Base-by-base conservation (phyloP, 2,797 vertebrate species). In the Toxotes lorentzi region DNA sequence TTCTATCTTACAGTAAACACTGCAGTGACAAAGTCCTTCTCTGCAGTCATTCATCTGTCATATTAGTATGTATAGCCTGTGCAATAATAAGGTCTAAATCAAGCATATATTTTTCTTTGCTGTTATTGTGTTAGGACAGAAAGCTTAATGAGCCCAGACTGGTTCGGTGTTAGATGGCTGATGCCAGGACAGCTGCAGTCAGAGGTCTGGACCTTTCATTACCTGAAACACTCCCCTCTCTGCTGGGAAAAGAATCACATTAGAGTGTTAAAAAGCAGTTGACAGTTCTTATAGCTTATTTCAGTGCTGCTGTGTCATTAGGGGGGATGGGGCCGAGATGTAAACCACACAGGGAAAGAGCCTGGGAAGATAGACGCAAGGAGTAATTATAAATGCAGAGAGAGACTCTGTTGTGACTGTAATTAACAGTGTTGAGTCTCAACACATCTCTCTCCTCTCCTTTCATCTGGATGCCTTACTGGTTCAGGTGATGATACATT, bases 311-410 rank as follows among this genome's bases (percentile, higher is more conserved):
- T 74, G 79, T 91, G 81, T 89, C 73, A 90, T 92, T 90, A 85
- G 72, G 48, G 58, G 79, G 62, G 63, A 62, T 7, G 79, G 75
- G 40, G 56, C 65, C 38, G 62, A 64, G 81, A 70, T 68, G 78
- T 59, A 62, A 89, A 82, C 79, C 76, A 71, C 81, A 82, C 72
- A 73, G 81, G 76, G 77, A 65, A 78, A 40, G 68, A 86, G 50
- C 71, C 67, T 76, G 74, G 67, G 80, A 77, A 80, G 78, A 75
- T 68, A 77, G 72, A 84, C 35, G 21, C 17, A 62, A 50, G 76
- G 85, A 73, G 78, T 87, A 81, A 91, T 91, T 92, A 92, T 73
- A 83, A 85, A 88, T 81, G 79, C 76, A 85, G 68, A 79, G 79
- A 73, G 59, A 17, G 74, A 48, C 80, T 73, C n/a, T 7, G 72